Conservation (phyloP, 2,113 vertebrate genomes). For the Apistogramma diplotaenia region DNA sequence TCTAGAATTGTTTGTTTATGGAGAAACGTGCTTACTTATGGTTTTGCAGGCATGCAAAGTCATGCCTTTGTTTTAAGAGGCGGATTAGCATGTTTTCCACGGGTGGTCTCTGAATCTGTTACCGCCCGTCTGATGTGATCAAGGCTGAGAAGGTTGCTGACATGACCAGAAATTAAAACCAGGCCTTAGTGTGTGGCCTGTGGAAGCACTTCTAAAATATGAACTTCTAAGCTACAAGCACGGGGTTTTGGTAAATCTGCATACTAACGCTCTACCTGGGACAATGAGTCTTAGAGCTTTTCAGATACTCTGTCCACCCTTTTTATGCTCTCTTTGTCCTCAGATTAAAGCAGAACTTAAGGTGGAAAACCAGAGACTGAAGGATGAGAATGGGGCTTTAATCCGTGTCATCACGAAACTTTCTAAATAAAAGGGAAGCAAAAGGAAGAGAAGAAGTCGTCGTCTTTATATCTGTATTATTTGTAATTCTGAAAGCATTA, state of each 20-base stretch:
- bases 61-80: background rate
- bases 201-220: background rate
- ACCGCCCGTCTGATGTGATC: background rate
- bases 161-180: background rate
- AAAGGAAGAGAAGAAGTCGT: background rate
- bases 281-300: background rate
- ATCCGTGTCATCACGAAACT: slow-evolving; percentile 95
- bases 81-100: background rate
- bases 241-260: background rate
- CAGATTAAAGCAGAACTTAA: slow-evolving; percentile 90
- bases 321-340: background rate
- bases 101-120: background rate
- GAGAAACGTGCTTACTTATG: background rate
- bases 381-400: slow-evolving; percentile 90
- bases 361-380: slow-evolving; percentile 91
- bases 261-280: background rate
- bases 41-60: background rate
- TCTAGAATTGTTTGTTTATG: background rate
- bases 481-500: background rate
- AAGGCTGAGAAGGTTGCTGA: background rate
- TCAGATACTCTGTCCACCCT: background rate
- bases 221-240: background rate
- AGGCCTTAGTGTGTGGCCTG: background rate
- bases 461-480: background rate
- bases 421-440: slow-evolving; percentile 83